Evolutionary conservation across 2,888 invertebrate species (phyloP).

Genomic region (Ectemnius continuus): DNA sequence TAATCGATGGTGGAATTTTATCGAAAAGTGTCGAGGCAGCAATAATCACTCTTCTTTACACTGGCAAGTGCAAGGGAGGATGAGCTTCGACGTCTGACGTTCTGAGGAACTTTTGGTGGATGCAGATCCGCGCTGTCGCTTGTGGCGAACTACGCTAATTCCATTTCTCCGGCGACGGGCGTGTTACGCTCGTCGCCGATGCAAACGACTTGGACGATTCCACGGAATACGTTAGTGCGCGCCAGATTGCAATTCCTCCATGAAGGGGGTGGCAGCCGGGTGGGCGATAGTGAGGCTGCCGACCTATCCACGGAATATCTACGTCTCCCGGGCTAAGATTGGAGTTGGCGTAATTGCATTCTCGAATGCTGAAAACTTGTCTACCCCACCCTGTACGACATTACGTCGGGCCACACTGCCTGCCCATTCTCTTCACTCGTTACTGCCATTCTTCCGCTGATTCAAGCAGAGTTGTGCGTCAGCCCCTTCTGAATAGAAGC

Average conservation of each 20-base stretch:
- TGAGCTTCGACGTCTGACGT: too few species aligned
- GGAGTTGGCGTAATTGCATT: slow-evolving; percentile 35
- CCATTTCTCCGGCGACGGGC: slow-evolving; percentile 23
- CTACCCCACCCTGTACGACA: background rate
- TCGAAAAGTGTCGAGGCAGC: background rate
- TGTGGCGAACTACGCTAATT: slow-evolving; percentile 30
- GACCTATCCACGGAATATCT: slow-evolving; percentile 18
- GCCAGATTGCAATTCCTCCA: slow-evolving; percentile 29
- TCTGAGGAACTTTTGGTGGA: too few species aligned
- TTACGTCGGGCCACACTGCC: background rate
- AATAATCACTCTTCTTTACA: background rate
- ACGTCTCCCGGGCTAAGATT: slow-evolving; percentile 18
- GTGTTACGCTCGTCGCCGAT: slow-evolving; percentile 22
- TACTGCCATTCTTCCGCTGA: background rate
- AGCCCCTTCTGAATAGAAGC: too few species aligned
- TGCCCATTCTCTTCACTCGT: too few species aligned
- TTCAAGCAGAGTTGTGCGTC: too few species aligned
- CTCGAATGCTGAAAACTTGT: slow-evolving; percentile 13
- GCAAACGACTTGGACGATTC: slow-evolving; percentile 35
- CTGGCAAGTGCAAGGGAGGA: too few species aligned
- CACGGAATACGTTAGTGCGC: slow-evolving; percentile 36
- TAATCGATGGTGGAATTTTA: background rate
- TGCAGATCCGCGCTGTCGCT: too few species aligned
- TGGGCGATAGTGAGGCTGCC: background rate
- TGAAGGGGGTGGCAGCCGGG: background rate